These are phyloP conservation scores for Danaus melanippus DNA, from an alignment of 1,140 invertebrate species.

Conservation along the genomic window DNA sequence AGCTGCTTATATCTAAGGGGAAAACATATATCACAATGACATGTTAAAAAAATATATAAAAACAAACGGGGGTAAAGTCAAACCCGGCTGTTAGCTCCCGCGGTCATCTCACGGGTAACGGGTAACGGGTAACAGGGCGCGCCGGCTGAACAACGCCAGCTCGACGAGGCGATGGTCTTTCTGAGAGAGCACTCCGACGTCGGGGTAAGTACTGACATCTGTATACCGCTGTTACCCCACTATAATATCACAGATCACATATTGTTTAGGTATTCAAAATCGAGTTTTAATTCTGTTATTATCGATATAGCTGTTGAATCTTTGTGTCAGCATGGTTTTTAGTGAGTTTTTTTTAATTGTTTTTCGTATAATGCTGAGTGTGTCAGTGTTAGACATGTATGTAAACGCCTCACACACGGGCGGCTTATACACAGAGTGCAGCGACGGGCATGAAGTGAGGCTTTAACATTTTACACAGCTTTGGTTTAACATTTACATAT, in stretches of 20 bases:
- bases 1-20: no score
- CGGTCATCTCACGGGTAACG: slow-evolving; percentile 22
- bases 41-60: no score
- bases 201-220: slow-evolving; percentile 70
- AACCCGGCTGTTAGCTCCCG: slow-evolving; percentile 21
- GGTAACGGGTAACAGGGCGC: slow-evolving; percentile 70
- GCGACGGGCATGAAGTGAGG: slow-evolving; percentile 12
- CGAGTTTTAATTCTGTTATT: no score
- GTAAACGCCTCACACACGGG: background rate
- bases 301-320: no score
- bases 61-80: background rate
- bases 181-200: slow-evolving; percentile 88
- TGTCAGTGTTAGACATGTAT: slow-evolving; percentile 2
- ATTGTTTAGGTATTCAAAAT: no score
- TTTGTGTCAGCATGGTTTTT: no score
- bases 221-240: background rate
- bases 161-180: slow-evolving; percentile 92
- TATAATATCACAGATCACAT: no score
- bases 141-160: slow-evolving; percentile 83
- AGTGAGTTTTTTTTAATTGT: no score
- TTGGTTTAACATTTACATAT: no score
- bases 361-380: background rate
- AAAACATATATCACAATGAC: no score
- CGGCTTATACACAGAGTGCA: no score
- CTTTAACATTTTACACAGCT: background rate